phyloP scores from a whole-genome alignment of 1,140 invertebrate genomes.

The Leptinotarsa texana region DNA sequence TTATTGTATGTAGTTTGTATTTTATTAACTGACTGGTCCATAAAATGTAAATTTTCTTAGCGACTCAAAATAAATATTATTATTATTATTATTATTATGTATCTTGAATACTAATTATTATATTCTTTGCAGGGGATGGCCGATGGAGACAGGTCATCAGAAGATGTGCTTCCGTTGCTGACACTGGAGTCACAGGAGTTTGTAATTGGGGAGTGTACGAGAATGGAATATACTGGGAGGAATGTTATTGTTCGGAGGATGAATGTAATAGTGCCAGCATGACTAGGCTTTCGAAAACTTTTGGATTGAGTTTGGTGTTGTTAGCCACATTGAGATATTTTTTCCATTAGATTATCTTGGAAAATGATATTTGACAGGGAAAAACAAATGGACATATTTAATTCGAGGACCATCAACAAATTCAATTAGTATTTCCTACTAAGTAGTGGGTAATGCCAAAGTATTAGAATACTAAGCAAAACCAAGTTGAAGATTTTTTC shows the following conservation, averaged over 20 bases:
- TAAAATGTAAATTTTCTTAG: no score
- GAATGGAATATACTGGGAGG: constrained; percentile 93
- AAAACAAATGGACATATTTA: no score
- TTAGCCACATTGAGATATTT: constrained; percentile 10
- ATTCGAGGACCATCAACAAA: no score
- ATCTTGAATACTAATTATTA: constrained; percentile 1
- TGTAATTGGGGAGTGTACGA: constrained; percentile 93
- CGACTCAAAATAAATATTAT: no score
- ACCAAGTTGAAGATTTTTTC: neutral
- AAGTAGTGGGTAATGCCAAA: no score
- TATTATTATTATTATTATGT: no score
- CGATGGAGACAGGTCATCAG: constrained; percentile 90
- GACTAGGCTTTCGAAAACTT: constrained; percentile 16
- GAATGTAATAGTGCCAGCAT: constrained; percentile 70
- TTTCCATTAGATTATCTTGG: neutral
- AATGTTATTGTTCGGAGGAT: constrained; percentile 90
- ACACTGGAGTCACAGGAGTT: constrained; percentile 86
- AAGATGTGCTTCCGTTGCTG: constrained; percentile 85
- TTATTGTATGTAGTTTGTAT: no score
- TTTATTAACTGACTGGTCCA: no score
- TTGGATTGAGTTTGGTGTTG: constrained; percentile 3
- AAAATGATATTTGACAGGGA: no score
- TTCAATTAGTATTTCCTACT: no score
- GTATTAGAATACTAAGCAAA: neutral
- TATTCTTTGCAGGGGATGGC: constrained; percentile 76